Evolutionary conservation across 2,888 invertebrate genomes (phyloP), one percentile per base, ranked within the genome.

Genomic region (Trichogramma dendrolimi): DNA sequence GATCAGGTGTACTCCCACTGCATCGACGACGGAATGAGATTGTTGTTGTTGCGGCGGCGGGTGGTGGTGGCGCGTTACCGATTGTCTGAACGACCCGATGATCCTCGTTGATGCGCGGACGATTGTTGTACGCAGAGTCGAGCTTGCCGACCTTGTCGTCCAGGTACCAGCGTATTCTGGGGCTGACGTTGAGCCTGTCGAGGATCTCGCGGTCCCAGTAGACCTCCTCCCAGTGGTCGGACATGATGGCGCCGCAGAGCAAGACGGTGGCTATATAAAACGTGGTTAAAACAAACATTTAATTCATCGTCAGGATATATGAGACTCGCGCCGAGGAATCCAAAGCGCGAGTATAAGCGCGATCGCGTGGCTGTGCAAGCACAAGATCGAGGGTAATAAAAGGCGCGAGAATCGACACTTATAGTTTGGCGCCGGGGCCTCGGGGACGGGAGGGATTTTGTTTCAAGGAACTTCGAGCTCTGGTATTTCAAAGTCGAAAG

Each of bases 201-300:
- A 90, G 80, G 44, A 83, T 83, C 1, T 82, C 80, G 46, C 83
- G 83, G 78, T 92, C 88, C 91, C 93, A 94, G 63, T 84, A 84
- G 67, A 94, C 89, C 75, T 91, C 88, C 80, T 94, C 94, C 93
- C 94, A 94, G 77, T 92, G 91, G 75, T 92, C 91, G 63, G 92
- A 92, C 89, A 93, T 91, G 76, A 94, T 90, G 68, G 93, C 90
- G 4, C 88, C 88, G 76, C 91, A 91, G 48, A 92, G 80, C 86
- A 92, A 87, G 43, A 88, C 89, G 55, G 92, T 91, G 2, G 77
- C 77, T 77, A n/a, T n/a, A n/a, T n/a, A n/a, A n/a, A n/a, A n/a
- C n/a, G n/a, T n/a, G n/a, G 61, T 5, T 60, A 27, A 27, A 27
- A 27, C 27, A 27, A 27, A 27, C 27, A 2, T 27, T 27, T 27